Evolutionary conservation across 2,113 vertebrate genomes (phyloP).

Genomic region (Oryzias celebensis): DNA sequence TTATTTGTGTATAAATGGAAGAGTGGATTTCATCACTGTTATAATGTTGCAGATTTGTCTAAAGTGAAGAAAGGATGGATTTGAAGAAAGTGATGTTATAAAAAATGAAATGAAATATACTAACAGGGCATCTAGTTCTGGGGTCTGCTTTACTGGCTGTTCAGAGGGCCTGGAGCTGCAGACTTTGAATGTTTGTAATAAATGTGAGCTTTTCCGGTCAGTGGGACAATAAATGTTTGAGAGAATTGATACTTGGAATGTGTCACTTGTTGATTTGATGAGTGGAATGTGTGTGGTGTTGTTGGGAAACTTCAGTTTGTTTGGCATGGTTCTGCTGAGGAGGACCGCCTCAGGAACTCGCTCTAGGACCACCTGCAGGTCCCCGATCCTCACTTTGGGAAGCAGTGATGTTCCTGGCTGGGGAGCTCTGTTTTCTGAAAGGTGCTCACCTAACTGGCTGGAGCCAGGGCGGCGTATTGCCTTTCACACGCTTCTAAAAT

Average conservation of each 20-base stretch:
- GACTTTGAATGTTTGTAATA: too few relatives aligned
- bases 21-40: conserved; percentile 21
- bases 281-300: too few relatives aligned
- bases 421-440: conserved; percentile 59
- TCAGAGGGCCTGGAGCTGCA: too few relatives aligned
- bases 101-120: conserved; percentile 24
- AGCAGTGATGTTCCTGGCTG: conserved; percentile 49
- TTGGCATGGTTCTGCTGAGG: not conserved
- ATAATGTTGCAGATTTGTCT: conserved; percentile 15
- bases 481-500: conserved; percentile 81
- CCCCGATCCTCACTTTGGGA: conserved; percentile 49
- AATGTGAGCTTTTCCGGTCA: too few relatives aligned
- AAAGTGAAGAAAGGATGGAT: conserved; percentile 23
- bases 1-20: conserved; percentile 18
- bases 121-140: not conserved
- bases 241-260: too few relatives aligned
- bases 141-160: too few relatives aligned
- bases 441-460: conserved; percentile 72
- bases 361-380: conserved; percentile 37
- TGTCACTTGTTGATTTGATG: too few relatives aligned
- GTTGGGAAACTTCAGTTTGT: too few relatives aligned
- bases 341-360: conserved; percentile 19
- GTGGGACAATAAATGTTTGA: too few relatives aligned
- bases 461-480: conserved; percentile 73
- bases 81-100: conserved; percentile 19